Evolutionary conservation across 2,888 invertebrate species (phyloP).

Genomic region (Parnassius apollo): DNA sequence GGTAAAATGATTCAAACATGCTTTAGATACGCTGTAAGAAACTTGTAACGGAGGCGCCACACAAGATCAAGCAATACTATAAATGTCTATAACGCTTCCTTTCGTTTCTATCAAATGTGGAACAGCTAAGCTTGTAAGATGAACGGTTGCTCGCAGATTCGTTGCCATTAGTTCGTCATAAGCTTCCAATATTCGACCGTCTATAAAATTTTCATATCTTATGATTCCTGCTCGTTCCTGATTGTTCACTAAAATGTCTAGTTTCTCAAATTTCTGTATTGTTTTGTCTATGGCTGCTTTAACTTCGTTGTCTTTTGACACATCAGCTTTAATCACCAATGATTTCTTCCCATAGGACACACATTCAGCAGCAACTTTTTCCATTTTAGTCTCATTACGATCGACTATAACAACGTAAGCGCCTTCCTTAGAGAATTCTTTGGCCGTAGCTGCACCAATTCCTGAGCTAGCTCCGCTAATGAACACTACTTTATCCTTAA

Average conservation of each 20-base stretch:
- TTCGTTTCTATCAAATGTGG: slow-evolving; percentile 39
- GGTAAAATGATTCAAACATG: slow-evolving; percentile 88
- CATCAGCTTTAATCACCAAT: slow-evolving; percentile 38
- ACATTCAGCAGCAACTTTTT: slow-evolving; percentile 32
- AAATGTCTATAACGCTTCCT: slow-evolving; percentile 91
- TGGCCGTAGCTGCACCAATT: slow-evolving; percentile 51
- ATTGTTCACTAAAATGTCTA: slow-evolving; percentile 42
- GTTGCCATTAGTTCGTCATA: slow-evolving; percentile 39
- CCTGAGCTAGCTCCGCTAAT: slow-evolving; percentile 54
- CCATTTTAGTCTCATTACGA: slow-evolving; percentile 42
- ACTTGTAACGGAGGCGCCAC: slow-evolving; percentile 75
- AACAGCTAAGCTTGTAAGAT: slow-evolving; percentile 37
- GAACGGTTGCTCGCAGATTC: slow-evolving; percentile 38
- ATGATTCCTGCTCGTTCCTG: no score
- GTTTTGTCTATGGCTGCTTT: slow-evolving; percentile 36
- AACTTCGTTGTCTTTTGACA: slow-evolving; percentile 37
- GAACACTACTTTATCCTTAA: slow-evolving; percentile 44
- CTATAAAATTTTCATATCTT: no score
- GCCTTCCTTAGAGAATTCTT: slow-evolving; percentile 45
- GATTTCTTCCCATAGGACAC: slow-evolving; percentile 31
- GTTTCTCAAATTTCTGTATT: slow-evolving; percentile 36
- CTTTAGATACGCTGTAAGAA: slow-evolving; percentile 85
- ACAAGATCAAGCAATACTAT: slow-evolving; percentile 80
- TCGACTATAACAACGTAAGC: slow-evolving; percentile 47
- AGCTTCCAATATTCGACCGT: slow-evolving; percentile 28